Percentiles rank a stretch among this genome's conserved stretches.
Conservation (phyloP, 2,888 invertebrate species). For the Agrochola macilenta region DNA sequence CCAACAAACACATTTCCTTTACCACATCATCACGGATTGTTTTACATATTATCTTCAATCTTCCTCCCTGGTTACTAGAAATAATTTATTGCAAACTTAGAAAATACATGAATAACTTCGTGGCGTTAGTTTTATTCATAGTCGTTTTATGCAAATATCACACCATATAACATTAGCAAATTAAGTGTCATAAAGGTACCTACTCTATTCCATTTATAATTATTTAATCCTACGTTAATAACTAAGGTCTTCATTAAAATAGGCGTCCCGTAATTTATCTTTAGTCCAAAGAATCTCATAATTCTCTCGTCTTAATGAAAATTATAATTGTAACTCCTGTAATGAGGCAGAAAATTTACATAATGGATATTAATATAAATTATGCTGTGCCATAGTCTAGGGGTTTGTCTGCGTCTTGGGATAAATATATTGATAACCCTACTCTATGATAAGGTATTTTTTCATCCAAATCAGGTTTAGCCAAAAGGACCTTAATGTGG, state of each 20-base stretch:
- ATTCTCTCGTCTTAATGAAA: conserved; percentile 35
- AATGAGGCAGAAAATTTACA: conserved; percentile 40
- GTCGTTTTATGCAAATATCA: conserved; percentile 50
- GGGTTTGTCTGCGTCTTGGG: not conserved
- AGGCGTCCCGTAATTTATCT: conserved; percentile 34
- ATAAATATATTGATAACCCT: conserved; percentile 4
- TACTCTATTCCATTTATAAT: conserved; percentile 38
- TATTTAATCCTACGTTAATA: conserved; percentile 28
- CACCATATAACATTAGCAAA: conserved; percentile 40
- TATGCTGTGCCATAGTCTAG: not conserved
- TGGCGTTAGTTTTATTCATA: conserved; percentile 50
- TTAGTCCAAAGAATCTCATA: conserved; percentile 27
- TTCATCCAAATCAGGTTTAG: not conserved
- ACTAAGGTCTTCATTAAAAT: conserved; percentile 47
- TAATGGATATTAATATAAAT: conserved; percentile 32
- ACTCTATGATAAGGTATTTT: not conserved
- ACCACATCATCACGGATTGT: conserved; percentile 26
- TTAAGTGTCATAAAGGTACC: conserved; percentile 40
- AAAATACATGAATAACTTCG: conserved; percentile 29
- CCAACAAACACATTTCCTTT: conserved; percentile 34
- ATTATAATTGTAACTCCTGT: conserved; percentile 48
- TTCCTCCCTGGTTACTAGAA: conserved; percentile 31
- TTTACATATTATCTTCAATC: conserved; percentile 54
- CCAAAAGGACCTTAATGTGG: not conserved
- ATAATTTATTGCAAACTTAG: conserved; percentile 42